Conservation (phyloP, 2,113 vertebrate species). For the Coryphaenoides rupestris region DNA sequence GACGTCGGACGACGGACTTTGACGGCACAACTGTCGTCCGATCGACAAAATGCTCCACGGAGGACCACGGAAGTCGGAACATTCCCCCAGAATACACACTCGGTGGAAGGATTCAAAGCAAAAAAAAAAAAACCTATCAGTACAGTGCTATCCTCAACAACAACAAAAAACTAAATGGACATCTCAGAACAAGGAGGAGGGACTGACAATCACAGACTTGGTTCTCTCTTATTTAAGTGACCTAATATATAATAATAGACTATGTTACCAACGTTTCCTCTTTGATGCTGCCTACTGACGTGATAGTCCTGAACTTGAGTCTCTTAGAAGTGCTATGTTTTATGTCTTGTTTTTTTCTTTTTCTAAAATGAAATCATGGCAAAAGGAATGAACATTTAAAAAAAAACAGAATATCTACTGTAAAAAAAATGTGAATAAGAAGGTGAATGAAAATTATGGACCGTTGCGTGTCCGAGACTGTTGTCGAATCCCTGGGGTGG, state of each 20-base stretch:
- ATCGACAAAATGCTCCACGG: conserved; percentile 2
- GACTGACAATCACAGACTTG: conserved; percentile 71
- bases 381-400: conserved; percentile 62
- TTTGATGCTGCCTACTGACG: conserved; percentile 68
- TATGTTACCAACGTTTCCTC: conserved; percentile 57
- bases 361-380: conserved; percentile 42
- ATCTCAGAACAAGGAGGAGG: conserved; percentile 50
- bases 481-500: conserved; percentile 45
- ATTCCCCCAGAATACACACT: neutral
- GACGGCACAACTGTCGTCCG: conserved; percentile 18
- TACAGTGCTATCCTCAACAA: conserved; percentile 12
- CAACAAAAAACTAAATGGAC: conserved; percentile 28
- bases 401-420: conserved; percentile 44
- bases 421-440: conserved; percentile 70
- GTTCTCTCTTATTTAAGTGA: conserved; percentile 68
- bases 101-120: conserved; percentile 1
- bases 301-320: conserved; percentile 65
- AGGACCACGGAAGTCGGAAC: too few relatives aligned
- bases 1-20: conserved; percentile 12
- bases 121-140: neutral
- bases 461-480: conserved; percentile 54
- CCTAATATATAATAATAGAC: conserved; percentile 67
- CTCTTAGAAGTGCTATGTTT: conserved; percentile 65
- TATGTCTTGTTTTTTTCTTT: conserved; percentile 22
- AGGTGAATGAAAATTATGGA: conserved; percentile 56